Evolutionary conservation across 2,888 invertebrate species (phyloP), one percentile per base, ranked within the genome.

Genomic region (Cremastinae sp.): DNA sequence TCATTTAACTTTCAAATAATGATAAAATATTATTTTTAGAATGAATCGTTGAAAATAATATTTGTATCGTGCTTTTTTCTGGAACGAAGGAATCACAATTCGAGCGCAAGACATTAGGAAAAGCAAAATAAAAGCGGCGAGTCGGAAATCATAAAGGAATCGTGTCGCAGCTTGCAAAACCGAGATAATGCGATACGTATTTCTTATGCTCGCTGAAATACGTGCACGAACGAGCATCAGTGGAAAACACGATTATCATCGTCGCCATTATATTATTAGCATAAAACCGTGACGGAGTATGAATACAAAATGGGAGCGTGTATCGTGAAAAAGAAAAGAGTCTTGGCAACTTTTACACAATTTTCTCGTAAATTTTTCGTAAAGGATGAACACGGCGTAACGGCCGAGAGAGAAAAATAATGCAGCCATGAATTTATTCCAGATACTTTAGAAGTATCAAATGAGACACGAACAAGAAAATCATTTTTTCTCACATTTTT

Each of bases 251-350:
- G 65, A 73, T 73, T 66, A 66, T 59, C 49, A 22, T 64, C 64
- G 56, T 58, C 65, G 38, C 49, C 66, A 64, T 22, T 51, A n/a
- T n/a, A 38, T 65, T 38, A 70, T 74, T 70, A 65, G 62, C 74
- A 69, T 74, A 74, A 70, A 62, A 43, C 70, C 49, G 65, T 45
- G 59, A 56, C 38, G 36, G 45, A 54, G 53, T 58, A 56, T 69
- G 66, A 66, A 76, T 69, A 66, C 36, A 36, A 22, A 69, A 73
- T 68, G 73, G 62, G 61, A 18, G 45, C 58, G 20, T 16, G 62
- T 14, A 43, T 51, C 49, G 58, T 34, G 49, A 14, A 58, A 49
- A 5, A 28, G 28, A 5, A 28, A 28, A 28, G 28, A 28, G 5
- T 28, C 2, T 12, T 47, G 58, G 68, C 41, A 18, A 49, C 47